These are phyloP conservation scores for Oncorhynchus clarkii DNA, from an alignment of 2,113 vertebrate genomes.

Conservation along the genomic window DNA sequence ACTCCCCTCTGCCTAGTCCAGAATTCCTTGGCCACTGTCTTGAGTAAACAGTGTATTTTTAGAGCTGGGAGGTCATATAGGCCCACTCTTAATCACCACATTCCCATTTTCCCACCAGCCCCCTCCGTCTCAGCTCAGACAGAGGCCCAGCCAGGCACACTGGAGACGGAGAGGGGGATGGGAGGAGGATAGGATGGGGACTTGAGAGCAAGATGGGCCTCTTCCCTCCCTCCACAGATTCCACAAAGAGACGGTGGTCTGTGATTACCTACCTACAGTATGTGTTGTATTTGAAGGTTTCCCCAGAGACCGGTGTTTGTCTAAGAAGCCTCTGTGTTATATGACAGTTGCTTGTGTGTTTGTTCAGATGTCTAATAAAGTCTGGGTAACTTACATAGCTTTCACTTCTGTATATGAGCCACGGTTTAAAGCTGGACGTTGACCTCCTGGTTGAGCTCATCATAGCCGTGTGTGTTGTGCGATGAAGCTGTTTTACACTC, in stretches of 20 bases:
- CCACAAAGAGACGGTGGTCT: conserved; percentile 44
- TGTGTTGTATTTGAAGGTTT: neutral
- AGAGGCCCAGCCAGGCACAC: conserved; percentile 37
- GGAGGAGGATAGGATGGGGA: neutral
- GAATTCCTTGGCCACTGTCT: conserved; percentile 80
- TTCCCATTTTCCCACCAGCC: conserved; percentile 74
- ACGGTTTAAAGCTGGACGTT: neutral
- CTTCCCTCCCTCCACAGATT: neutral
- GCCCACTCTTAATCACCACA: conserved; percentile 74
- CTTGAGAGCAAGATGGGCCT: conserved; percentile 24
- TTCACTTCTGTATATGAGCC: conserved; percentile 8
- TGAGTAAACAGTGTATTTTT: conserved; percentile 86
- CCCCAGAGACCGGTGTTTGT: conserved; percentile 7
- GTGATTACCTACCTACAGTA: conserved; percentile 14
- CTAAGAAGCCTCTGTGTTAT: neutral
- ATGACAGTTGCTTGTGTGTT: neutral
- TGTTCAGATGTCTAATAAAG: conserved; percentile 12
- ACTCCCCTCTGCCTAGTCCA: conserved; percentile 69
- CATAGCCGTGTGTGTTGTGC: neutral
- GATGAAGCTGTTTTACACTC: conserved; percentile 4
- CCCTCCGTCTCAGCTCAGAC: conserved; percentile 48
- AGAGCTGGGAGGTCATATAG: conserved; percentile 80
- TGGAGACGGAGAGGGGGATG: conserved; percentile 1
- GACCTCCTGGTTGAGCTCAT: conserved; percentile 10
- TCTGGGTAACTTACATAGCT: neutral